Evolutionary conservation across 2,888 invertebrate genomes (phyloP).

Genomic region (Tyria jacobaeae): DNA sequence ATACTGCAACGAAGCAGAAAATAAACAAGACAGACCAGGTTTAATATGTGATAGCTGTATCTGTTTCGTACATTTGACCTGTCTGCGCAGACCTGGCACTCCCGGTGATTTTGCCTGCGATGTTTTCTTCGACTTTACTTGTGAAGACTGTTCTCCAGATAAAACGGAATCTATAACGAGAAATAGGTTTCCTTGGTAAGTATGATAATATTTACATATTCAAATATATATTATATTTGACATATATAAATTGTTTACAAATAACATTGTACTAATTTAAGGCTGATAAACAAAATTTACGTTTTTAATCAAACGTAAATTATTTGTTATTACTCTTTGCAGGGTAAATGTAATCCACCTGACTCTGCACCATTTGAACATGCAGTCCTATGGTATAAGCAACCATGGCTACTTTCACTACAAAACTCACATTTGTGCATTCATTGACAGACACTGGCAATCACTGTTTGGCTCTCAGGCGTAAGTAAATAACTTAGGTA

Average conservation of each 20-base stretch:
- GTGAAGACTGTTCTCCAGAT: slow-evolving; percentile 87
- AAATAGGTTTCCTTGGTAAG: slow-evolving; percentile 90
- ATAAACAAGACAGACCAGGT: slow-evolving; percentile 86
- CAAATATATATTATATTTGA: too few relatives aligned
- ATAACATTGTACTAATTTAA: neutral
- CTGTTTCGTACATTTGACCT: slow-evolving; percentile 88
- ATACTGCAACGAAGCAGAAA: slow-evolving; percentile 84
- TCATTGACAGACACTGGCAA: slow-evolving; percentile 93
- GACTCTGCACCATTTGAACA: slow-evolving; percentile 91
- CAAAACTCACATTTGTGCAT: slow-evolving; percentile 93
- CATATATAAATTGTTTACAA: slow-evolving; percentile 3
- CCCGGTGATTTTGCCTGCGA: slow-evolving; percentile 91
- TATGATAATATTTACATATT: neutral
- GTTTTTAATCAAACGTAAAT: too few relatives aligned
- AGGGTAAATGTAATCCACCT: slow-evolving; percentile 92
- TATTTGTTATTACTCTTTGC: slow-evolving; percentile 39
- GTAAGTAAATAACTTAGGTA: slow-evolving; percentile 76
- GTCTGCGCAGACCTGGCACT: slow-evolving; percentile 88
- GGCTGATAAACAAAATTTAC: neutral
- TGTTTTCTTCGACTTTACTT: slow-evolving; percentile 91
- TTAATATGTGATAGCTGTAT: slow-evolving; percentile 88
- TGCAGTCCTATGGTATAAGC: slow-evolving; percentile 90
- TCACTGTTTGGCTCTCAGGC: slow-evolving; percentile 89
- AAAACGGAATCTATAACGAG: slow-evolving; percentile 87
- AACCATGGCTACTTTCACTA: slow-evolving; percentile 95